phyloP scores from a whole-genome alignment of 2,888 invertebrate species.

The Acanthoscelides obtectus region DNA sequence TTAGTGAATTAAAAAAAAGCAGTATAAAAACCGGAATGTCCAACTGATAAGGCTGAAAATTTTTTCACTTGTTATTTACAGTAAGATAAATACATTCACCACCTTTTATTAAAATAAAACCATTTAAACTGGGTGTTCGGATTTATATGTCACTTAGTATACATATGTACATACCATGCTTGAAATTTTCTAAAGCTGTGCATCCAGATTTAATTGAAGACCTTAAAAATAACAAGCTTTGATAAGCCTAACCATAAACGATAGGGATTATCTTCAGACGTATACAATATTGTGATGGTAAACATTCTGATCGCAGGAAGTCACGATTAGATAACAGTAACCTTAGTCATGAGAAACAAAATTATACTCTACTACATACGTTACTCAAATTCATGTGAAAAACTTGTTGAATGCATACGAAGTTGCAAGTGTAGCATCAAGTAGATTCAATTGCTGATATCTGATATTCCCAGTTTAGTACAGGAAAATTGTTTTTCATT shows the following conservation, averaged over 20 bases:
- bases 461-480: background rate
- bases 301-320: background rate
- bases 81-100: no score
- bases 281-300: background rate
- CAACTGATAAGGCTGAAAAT: no score
- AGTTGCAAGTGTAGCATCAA: background rate
- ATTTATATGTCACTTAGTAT: no score
- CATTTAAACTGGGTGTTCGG: no score
- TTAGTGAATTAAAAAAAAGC: no score
- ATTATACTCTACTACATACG: background rate
- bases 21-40: no score
- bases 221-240: background rate
- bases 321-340: background rate
- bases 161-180: no score
- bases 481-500: background rate
- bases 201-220: no score
- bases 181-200: no score
- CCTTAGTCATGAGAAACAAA: background rate
- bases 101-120: no score
- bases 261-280: background rate
- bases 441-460: background rate
- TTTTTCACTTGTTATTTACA: no score
- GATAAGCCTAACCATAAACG: background rate
- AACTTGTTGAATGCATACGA: background rate
- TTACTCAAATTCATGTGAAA: background rate